These are phyloP conservation scores for Ganaspis sp. DNA, from an alignment of 1,140 invertebrate species.

Conservation along the genomic window DNA sequence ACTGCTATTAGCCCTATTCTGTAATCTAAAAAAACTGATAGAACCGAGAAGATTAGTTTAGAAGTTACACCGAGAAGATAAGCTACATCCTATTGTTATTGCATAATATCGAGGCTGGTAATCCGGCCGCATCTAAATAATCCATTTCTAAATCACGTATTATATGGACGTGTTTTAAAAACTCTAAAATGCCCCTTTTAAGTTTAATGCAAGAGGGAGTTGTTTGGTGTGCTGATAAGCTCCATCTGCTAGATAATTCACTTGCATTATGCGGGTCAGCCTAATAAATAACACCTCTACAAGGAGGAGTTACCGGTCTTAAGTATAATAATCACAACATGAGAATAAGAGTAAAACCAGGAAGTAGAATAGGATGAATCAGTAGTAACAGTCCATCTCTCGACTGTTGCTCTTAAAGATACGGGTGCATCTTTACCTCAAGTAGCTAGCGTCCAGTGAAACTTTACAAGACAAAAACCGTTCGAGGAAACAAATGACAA, in stretches of 20 bases:
- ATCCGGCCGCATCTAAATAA: background rate
- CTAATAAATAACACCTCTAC: slow-evolving; percentile 12
- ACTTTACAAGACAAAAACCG: background rate
- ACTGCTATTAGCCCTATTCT: no score
- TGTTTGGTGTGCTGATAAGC: background rate
- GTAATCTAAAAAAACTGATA: no score
- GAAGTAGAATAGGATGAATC: slow-evolving; percentile 24
- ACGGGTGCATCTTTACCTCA: background rate
- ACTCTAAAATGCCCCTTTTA: background rate
- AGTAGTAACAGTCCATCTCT: slow-evolving; percentile 16
- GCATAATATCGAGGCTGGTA: background rate
- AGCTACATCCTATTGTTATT: no score
- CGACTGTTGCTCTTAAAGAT: background rate
- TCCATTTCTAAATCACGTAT: background rate
- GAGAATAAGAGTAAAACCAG: slow-evolving; percentile 26
- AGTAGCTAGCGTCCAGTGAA: background rate
- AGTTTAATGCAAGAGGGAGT: background rate
- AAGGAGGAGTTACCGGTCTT: slow-evolving; percentile 1
- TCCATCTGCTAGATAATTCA: slow-evolving; percentile 1
- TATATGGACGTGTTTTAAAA: background rate
- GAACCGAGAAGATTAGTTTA: no score
- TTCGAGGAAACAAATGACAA: slow-evolving; percentile 9
- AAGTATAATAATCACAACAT: slow-evolving; percentile 8
- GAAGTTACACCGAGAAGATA: no score
- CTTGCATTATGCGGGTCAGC: background rate